Percentiles rank a stretch among this genome's conserved stretches.
These are phyloP conservation scores for Hippocampus abdominalis DNA, from an alignment of 2,113 vertebrate species.

Conservation along the genomic window DNA sequence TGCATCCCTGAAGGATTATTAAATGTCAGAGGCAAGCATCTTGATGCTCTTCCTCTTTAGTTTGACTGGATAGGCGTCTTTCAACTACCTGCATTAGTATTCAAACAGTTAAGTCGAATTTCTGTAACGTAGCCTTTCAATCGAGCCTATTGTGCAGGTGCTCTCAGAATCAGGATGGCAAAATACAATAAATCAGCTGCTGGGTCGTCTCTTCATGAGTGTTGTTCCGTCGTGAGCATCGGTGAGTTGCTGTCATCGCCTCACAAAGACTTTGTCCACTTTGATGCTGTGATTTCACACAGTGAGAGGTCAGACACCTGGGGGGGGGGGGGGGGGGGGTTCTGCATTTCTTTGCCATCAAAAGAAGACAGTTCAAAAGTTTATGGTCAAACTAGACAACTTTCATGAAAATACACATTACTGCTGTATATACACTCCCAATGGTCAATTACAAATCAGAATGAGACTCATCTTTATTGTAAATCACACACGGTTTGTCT, in stretches of 20 bases:
- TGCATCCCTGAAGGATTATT: conserved; percentile 38
- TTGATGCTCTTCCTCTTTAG: conserved; percentile 19
- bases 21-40: conserved; percentile 36
- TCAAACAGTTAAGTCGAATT: not conserved
- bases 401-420: too few species aligned
- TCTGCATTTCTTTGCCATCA: not conserved
- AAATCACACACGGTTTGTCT: too few species aligned
- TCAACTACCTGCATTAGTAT: not conserved
- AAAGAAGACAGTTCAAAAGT: not conserved
- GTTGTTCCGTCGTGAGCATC: not conserved
- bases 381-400: too few species aligned
- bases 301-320: conserved; percentile 3
- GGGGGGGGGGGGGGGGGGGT: too few species aligned
- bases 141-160: not conserved
- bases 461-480: too few species aligned
- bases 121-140: not conserved
- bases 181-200: not conserved
- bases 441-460: too few species aligned
- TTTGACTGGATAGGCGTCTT: not conserved
- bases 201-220: not conserved
- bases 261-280: conserved; percentile 27
- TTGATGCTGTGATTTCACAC: conserved; percentile 33
- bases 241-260: not conserved
- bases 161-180: not conserved
- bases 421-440: too few species aligned